phyloP scores from a whole-genome alignment of 23 tunicate genomes.

The Phallusia fumigata region DNA sequence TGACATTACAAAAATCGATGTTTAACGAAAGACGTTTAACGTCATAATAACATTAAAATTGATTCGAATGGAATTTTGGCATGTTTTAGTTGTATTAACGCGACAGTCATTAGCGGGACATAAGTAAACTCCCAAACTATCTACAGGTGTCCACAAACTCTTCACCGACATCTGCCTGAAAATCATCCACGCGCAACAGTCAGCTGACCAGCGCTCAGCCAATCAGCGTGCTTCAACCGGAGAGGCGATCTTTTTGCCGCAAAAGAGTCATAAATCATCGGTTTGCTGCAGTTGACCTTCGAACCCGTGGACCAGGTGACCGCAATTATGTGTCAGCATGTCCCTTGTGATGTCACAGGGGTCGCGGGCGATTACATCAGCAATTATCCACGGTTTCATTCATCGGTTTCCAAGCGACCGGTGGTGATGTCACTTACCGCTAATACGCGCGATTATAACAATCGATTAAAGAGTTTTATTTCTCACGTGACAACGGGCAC shows the following conservation, averaged over 20 bases:
- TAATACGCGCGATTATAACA: background rate
- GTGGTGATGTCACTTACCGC: background rate
- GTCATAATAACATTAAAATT: too few species aligned
- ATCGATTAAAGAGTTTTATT: background rate
- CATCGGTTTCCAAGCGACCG: background rate
- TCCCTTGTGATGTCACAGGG: background rate
- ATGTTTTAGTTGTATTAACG: too few species aligned
- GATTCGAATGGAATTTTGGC: too few species aligned
- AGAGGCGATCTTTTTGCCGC: background rate
- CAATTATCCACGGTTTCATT: background rate
- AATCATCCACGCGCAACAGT: slow-evolving; percentile 27
- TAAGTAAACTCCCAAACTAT: too few species aligned
- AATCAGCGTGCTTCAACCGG: background rate
- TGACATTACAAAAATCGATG: too few species aligned
- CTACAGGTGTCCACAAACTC: slow-evolving; percentile 37
- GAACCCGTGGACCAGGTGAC: background rate
- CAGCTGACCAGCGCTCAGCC: slow-evolving; percentile 12
- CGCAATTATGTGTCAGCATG: background rate
- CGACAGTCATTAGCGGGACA: too few species aligned
- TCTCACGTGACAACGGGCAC: background rate
- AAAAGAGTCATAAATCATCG: background rate
- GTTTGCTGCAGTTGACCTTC: background rate
- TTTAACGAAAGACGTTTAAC: too few species aligned
- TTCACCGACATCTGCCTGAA: slow-evolving; percentile 38
- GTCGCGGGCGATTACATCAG: slow-evolving; percentile 2